phyloP scores from a whole-genome alignment of 2,113 vertebrate genomes.

The Origma solitaria region DNA sequence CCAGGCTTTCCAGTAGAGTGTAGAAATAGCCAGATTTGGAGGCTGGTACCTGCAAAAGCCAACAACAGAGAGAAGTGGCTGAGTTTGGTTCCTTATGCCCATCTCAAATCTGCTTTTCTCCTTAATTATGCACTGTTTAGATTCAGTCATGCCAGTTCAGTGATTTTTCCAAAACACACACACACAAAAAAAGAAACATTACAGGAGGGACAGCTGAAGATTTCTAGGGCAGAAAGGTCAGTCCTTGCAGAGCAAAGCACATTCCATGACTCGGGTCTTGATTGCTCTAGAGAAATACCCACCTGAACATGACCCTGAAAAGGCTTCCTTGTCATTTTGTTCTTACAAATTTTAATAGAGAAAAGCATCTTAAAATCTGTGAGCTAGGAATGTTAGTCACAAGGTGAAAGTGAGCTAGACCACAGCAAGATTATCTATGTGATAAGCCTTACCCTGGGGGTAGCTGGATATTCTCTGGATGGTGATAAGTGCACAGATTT shows the following conservation, averaged over 20 bases:
- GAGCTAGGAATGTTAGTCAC: background rate
- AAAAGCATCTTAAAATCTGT: background rate
- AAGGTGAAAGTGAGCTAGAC: background rate
- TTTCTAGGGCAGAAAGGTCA: background rate
- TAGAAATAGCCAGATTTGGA: constrained; percentile 94
- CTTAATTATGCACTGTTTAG: background rate
- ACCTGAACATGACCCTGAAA: background rate
- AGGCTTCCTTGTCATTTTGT: background rate
- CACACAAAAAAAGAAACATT: background rate
- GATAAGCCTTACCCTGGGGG: constrained; percentile 82
- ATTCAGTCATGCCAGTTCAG: background rate
- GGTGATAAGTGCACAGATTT: constrained; percentile 97
- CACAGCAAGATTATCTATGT: background rate
- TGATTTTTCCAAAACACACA: background rate
- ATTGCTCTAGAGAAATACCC: background rate
- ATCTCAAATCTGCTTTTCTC: background rate
- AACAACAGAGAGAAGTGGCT: background rate
- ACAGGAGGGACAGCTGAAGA: background rate
- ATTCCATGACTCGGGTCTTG: background rate
- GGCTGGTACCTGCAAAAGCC: constrained; percentile 85
- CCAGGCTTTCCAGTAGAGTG: constrained; percentile 98
- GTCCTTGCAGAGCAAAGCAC: background rate
- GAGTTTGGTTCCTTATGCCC: background rate
- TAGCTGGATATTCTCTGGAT: constrained; percentile 97
- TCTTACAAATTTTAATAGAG: background rate